Conservation (phyloP, 2,113 vertebrate genomes). For the Lepisosteus oculatus region DNA sequence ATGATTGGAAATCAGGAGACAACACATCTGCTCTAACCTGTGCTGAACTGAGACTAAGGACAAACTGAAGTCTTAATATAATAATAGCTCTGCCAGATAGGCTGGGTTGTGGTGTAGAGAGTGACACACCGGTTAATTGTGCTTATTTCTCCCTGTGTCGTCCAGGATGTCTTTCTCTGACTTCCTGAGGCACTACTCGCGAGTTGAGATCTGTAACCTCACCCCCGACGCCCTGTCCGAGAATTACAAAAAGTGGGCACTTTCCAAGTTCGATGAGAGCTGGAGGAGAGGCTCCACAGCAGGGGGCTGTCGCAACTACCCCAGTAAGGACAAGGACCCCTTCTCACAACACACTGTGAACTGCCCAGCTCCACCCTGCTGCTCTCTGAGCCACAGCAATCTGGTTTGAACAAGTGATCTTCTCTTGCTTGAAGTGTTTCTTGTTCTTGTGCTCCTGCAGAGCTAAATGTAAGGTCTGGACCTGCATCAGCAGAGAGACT, state of each 20-base stretch:
- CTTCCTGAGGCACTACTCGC: slow-evolving; percentile 82
- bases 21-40: background rate
- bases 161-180: slow-evolving; percentile 83
- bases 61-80: background rate
- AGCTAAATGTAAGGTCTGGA: no score
- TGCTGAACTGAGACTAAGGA: background rate
- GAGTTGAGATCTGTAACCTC: slow-evolving; percentile 89
- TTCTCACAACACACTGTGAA: background rate
- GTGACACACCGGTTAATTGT: no score
- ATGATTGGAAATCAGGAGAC: background rate
- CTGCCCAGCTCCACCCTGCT: background rate
- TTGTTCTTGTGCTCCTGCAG: no score
- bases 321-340: slow-evolving; percentile 52
- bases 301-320: slow-evolving; percentile 85
- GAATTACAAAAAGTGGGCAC: slow-evolving; percentile 75
- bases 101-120: background rate
- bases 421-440: no score
- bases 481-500: no score
- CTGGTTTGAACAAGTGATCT: no score
- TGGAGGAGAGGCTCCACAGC: slow-evolving; percentile 84
- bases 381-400: background rate
- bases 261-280: slow-evolving; percentile 78
- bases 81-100: background rate
- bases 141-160: background rate
- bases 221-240: slow-evolving; percentile 81